Evolutionary conservation across 2,888 invertebrate genomes (phyloP).

Genomic region (Tinea trinotella): DNA sequence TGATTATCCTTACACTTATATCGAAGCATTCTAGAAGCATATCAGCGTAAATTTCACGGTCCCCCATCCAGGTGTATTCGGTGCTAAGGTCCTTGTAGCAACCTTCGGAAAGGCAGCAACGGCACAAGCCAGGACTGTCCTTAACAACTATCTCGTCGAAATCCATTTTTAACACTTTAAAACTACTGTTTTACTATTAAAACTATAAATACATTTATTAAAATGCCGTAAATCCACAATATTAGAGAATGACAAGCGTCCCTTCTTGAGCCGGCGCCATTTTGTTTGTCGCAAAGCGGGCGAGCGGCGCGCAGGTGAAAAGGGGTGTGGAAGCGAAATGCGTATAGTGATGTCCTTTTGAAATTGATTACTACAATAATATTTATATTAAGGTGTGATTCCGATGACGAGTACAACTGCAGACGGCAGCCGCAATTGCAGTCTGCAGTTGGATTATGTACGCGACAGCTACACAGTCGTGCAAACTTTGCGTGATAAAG

Average conservation of each 20-base stretch:
- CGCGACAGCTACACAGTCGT: no score
- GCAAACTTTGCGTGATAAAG: no score
- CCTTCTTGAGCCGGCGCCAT: constrained; percentile 21
- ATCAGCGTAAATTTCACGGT: constrained; percentile 62
- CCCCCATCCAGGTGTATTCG: constrained; percentile 61
- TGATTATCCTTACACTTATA: constrained; percentile 51
- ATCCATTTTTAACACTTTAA: constrained; percentile 41
- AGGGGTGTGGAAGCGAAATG: no score
- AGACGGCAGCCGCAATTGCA: no score
- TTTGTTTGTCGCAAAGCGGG: constrained; percentile 23
- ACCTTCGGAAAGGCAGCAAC: constrained; percentile 64
- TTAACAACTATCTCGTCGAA: constrained; percentile 57
- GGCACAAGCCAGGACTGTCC: constrained; percentile 61
- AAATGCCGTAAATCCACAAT: background rate
- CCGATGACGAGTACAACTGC: no score
- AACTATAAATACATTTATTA: background rate
- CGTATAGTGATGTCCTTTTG: no score
- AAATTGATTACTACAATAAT: no score
- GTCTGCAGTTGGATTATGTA: no score
- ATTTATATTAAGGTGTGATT: no score
- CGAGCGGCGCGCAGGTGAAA: background rate
- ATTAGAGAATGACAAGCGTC: constrained; percentile 1
- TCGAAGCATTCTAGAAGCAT: constrained; percentile 64
- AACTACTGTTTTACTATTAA: no score
- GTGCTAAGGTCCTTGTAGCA: constrained; percentile 59